Base-by-base conservation (phyloP, 2,797 vertebrate genomes). In the Dermochelys coriacea region DNA sequence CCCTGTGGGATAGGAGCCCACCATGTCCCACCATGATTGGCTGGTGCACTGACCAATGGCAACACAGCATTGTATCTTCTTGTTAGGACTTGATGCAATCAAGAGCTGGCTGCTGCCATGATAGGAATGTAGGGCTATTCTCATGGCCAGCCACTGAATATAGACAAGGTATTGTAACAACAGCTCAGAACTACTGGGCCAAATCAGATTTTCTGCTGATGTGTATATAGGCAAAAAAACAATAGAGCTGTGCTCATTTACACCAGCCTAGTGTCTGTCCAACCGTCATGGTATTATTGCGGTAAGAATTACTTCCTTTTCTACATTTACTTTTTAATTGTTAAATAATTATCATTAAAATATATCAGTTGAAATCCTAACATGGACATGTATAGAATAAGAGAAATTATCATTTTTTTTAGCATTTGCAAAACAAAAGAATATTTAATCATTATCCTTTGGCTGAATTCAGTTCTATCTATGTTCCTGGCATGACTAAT, bases 391-490 rank as follows among this genome's bases (percentile, higher is more conserved):
- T 57, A 61, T 10, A 85, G n/a, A 82, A 12, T 77, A 55, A 85
- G 51, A 85, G 25, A 78, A 6, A 61, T 29, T 15, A 29, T 16
- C 19, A 23, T 54, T 54, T 54, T 54, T 23, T 52, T 52, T 52
- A 54, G 52, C 4, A 83, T 87, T 89, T 61, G 27, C 18, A 5
- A 19, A 71, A 87, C 29, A 41, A 89, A 21, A 82, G 34, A 89
- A 80, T 34, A 29, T 0, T 0, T 25, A 47, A 12, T 54, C 1
- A 0, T 50, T 82, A 21, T 4, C 6, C 12, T 75, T 80, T 85
- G 82, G 25, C 45, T 80, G 68, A 54, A 23, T n/a, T 34, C 57
- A 61, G 52, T 83, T n/a, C 34, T n/a, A 47, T 61, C 47, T n/a
- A 31, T 16, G 2, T 16, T 84, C 31, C 49, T 45, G 16, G 3